A percentile compares a stretch with the other conserved stretches of the same genome.
Evolutionary conservation across 2,797 vertebrate genomes (phyloP).

Genomic region (Gadopsis marmoratus): DNA sequence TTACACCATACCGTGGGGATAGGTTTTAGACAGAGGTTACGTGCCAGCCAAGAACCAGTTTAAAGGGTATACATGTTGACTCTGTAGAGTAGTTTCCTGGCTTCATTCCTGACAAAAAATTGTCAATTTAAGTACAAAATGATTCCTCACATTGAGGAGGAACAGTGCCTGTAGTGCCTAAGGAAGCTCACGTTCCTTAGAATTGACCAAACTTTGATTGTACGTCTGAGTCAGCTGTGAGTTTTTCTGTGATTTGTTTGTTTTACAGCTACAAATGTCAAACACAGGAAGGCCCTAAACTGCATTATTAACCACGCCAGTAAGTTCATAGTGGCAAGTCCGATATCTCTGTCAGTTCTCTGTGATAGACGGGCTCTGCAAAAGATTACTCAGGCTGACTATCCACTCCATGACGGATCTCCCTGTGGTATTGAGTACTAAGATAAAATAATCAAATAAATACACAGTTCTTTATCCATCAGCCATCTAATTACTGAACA

Average conservation of each 20-base stretch:
- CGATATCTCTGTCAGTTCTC: conserved; percentile 3
- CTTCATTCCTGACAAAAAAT: neutral
- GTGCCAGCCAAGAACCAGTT: neutral
- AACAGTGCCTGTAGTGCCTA: neutral
- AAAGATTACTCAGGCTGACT: neutral
- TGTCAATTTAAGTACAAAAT: conserved; percentile 1
- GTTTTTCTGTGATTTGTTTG: conserved; percentile 5
- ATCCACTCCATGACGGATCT: neutral
- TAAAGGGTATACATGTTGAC: neutral
- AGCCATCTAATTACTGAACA: neutral
- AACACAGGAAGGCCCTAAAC: neutral
- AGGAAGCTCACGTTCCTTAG: neutral
- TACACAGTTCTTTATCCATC: neutral
- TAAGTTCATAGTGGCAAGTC: neutral
- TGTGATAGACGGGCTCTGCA: neutral
- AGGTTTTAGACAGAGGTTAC: neutral
- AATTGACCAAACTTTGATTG: conserved; percentile 9
- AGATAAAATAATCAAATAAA: conserved; percentile 3
- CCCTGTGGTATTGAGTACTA: neutral
- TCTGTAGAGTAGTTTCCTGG: neutral
- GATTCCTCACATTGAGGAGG: neutral
- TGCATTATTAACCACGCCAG: conserved; percentile 3
- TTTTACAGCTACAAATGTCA: neutral
- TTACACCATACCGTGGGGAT: neutral
- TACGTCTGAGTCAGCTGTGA: neutral